phyloP scores from a whole-genome alignment of 2,113 vertebrate genomes.

The Isichthys henryi region DNA sequence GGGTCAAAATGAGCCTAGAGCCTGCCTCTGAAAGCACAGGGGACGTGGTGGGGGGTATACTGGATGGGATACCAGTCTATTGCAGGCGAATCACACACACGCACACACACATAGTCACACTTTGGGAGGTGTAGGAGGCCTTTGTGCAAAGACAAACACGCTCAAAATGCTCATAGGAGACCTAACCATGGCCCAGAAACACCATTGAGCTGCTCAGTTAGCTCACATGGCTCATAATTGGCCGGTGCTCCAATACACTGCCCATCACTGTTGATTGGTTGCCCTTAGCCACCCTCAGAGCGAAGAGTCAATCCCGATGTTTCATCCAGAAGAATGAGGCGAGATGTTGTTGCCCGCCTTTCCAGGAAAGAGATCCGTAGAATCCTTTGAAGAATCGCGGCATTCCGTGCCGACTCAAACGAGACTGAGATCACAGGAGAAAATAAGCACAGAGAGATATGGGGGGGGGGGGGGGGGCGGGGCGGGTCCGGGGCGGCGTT shows the following conservation, averaged over 20 bases:
- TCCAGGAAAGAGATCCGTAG: conserved; percentile 42
- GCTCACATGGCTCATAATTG: not conserved
- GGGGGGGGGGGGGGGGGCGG: not conserved
- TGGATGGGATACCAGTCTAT: not conserved
- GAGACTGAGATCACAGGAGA: conserved; percentile 47
- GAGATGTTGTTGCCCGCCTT: conserved; percentile 42
- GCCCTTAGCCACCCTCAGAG: conserved; percentile 39
- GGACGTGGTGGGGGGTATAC: not conserved
- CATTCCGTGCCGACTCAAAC: conserved; percentile 30
- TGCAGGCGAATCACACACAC: not conserved
- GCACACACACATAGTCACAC: not conserved
- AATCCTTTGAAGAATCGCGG: conserved; percentile 48
- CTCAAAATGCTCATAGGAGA: not conserved
- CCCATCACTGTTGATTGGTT: conserved; percentile 29
- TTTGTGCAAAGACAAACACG: not conserved
- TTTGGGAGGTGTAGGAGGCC: not conserved
- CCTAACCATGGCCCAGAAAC: not conserved
- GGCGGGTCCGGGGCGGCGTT: too few species aligned
- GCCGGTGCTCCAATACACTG: not conserved
- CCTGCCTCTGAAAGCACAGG: not conserved
- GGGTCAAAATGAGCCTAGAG: not conserved
- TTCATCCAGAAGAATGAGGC: conserved; percentile 40
- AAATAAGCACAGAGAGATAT: conserved; percentile 23
- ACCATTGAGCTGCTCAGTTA: not conserved
- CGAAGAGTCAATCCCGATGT: conserved; percentile 35